phyloP scores from a whole-genome alignment of 2,888 invertebrate genomes.

The Cosmopolites sordidus region DNA sequence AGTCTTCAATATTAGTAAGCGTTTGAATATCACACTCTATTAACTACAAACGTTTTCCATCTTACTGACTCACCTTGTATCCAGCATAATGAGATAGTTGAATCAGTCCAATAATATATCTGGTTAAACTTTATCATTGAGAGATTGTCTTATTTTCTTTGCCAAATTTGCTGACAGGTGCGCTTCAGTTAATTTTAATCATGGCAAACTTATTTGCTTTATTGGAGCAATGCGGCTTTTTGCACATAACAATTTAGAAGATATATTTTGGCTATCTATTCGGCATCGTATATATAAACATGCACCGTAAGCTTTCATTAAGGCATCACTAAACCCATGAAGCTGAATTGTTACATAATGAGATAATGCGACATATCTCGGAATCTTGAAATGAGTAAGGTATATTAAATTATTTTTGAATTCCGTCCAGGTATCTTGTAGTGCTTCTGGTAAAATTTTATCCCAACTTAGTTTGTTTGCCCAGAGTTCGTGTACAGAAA shows the following conservation, averaged over 20 bases:
- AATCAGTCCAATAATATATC: not conserved
- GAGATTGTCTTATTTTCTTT: too few relatives aligned
- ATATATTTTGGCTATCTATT: not conserved
- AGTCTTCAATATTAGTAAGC: too few relatives aligned
- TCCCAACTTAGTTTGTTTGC: too few relatives aligned
- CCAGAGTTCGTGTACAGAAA: too few relatives aligned
- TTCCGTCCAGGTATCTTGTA: too few relatives aligned
- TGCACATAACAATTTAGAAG: not conserved
- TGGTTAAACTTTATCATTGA: not conserved
- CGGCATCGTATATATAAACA: slow-evolving; percentile 3
- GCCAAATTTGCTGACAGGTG: not conserved
- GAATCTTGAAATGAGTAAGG: too few relatives aligned
- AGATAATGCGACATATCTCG: too few relatives aligned
- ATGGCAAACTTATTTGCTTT: not conserved
- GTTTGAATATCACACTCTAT: too few relatives aligned
- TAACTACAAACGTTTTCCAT: not conserved
- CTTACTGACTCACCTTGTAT: not conserved
- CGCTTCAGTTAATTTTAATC: not conserved
- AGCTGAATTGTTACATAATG: not conserved
- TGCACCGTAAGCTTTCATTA: slow-evolving; percentile 4
- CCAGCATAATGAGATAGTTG: not conserved
- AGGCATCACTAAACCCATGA: slow-evolving; percentile 15
- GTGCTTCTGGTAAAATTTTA: not conserved
- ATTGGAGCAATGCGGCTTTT: not conserved
- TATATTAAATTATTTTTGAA: not conserved